Base-by-base conservation (phyloP, 1,140 invertebrate species). In the Bilobella aurantiaca region DNA sequence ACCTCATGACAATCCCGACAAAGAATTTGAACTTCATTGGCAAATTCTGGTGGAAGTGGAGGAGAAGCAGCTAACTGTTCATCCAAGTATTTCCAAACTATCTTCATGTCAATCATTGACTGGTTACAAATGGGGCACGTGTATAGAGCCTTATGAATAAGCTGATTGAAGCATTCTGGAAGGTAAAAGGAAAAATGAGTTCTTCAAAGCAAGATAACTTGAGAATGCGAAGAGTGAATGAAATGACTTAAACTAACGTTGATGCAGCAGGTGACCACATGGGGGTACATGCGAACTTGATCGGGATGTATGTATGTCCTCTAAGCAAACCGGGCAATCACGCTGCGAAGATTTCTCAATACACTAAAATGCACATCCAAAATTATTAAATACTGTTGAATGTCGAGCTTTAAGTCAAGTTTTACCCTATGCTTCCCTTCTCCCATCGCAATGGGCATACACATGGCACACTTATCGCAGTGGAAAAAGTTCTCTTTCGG, bases 1-100 rank as follows among this genome's bases (percentile, higher is more conserved):
- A 90, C 89, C 82, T 90, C 85, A 74, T 91, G 89, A 78, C 90
- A 93, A 79, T 93, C 90, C 76, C 89, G 89, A 78, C 90, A 93
- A 1, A 91, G 80, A 74, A 92, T 90, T 42, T 86, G 83, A 31
- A 87, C 85, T 69, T 85, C 84, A 75, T 89, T 84, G 18, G 83
- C 84, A 71, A 90, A 91, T 73, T 91, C 88, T 0, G 82, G 79
- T 0, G 90, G 89, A 86, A 93, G 90, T 0, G 87, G 87, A 53
- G 49, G 49, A 18, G 88, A 90, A 29, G 84, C 81, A 1, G 81
- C 82, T 14, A 91, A 85, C 78, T 92, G 89, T 16, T 84, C 83
- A 77, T 93, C 90, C 67, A 91, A 77, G 75, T 86, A 86, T 69
- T 84, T 84, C 90, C 90, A 92, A 12, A 90, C 74, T 77, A 82